Evolutionary conservation across 2,113 vertebrate species (phyloP), one percentile per base, ranked within the genome.

Genomic region (Laticauda laticaudata): DNA sequence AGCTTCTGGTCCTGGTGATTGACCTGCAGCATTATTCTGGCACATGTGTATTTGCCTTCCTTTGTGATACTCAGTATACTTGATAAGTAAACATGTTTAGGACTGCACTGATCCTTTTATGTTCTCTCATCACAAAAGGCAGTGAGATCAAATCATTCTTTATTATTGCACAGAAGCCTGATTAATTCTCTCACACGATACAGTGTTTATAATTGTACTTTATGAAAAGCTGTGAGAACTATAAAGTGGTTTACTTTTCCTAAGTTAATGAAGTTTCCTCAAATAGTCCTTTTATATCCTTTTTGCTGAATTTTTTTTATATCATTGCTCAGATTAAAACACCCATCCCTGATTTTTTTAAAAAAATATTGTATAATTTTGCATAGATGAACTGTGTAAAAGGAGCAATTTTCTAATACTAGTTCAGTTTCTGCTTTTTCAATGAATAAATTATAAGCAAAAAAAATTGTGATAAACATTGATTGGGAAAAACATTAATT

Each of bases 261-360:
- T 24, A 95, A 61, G 87, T 90, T 4, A 94, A 43, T n/a, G 95
- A 95, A 94, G 64, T 93, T 90, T 95, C 89, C 8, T 94, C 94
- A 96, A 96, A 93, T 92, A 81, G 69, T 4, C 95, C 90, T 95
- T 92, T 55, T 0, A 0, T 89, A 96, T 94, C 43, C 21, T 94
- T 54, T 93, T 10, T 91, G 92, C 94, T 85, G 59, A 75, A 96
- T 96, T 61, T 93, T 69, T 95, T 94, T 96, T 94, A 59, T 7
- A 48, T 14, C 20, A 93, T 95, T 96, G 94, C 64, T 94, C 96
- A 59, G 94, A 90, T 95, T 93, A 91, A 24, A 93, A 91, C 53
- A 9, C 21, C 86, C 86, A 1, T 87, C 7, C n/a, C n/a, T 21
- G 53, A 57, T 94, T 92, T 96, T 94, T 48, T 86, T 92, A 81